Conservation (phyloP, 2,888 invertebrate genomes). For the Drosophila kuntzei region DNA sequence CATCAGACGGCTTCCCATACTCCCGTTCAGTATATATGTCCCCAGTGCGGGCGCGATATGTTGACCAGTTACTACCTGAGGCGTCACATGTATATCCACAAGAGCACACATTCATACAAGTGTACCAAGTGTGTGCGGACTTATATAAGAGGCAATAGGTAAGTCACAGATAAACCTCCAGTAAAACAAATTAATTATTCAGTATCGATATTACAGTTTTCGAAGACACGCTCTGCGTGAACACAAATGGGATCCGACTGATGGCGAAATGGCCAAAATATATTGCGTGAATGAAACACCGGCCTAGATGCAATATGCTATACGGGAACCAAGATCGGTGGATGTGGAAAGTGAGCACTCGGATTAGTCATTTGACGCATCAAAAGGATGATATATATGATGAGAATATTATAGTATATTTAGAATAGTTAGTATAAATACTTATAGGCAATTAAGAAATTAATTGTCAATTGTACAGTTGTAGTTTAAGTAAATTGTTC, state of each 20-base stretch:
- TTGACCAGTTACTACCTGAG: slow-evolving; percentile 56
- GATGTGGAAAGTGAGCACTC: slow-evolving; percentile 20
- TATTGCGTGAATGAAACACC: slow-evolving; percentile 44
- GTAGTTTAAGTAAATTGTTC: slow-evolving; percentile 19
- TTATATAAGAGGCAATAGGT: slow-evolving; percentile 72
- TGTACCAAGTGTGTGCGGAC: slow-evolving; percentile 69
- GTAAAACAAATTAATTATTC: background rate
- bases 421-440: slow-evolving; percentile 2
- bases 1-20: slow-evolving; percentile 73
- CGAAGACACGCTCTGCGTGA: slow-evolving; percentile 61
- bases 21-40: slow-evolving; percentile 56
- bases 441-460: background rate
- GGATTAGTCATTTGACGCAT: slow-evolving; percentile 27
- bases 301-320: background rate
- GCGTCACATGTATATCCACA: slow-evolving; percentile 66
- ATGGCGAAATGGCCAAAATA: slow-evolving; percentile 60
- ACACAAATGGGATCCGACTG: slow-evolving; percentile 63
- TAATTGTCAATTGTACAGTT: slow-evolving; percentile 34
- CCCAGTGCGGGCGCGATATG: slow-evolving; percentile 64
- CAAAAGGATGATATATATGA: slow-evolving; percentile 28
- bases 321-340: slow-evolving; percentile 4
- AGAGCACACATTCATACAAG: slow-evolving; percentile 56
- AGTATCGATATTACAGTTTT: slow-evolving; percentile 50
- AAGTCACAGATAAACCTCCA: slow-evolving; percentile 32
- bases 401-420: background rate